Conservation (phyloP, 2,797 vertebrate genomes). For the Thalassophryne amazonica region DNA sequence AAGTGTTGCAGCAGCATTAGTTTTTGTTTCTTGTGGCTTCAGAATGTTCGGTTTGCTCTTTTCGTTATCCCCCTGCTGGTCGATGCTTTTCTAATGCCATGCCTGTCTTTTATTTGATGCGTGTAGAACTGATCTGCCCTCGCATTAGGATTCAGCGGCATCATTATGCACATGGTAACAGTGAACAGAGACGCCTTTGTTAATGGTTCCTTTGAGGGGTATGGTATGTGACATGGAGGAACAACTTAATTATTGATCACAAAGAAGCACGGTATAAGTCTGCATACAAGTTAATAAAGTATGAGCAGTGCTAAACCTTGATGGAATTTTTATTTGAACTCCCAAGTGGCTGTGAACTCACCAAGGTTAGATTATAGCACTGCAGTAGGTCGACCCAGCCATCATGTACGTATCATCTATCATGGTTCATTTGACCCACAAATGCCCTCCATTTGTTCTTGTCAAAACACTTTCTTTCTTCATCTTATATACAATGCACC, state of each 20-base stretch:
- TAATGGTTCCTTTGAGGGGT: slow-evolving; percentile 34
- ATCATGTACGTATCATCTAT: slow-evolving; percentile 17
- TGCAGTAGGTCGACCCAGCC: not conserved
- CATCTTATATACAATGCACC: slow-evolving; percentile 43
- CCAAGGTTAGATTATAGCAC: slow-evolving; percentile 14
- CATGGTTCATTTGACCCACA: slow-evolving; percentile 34
- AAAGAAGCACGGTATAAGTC: slow-evolving; percentile 24
- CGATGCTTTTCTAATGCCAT: slow-evolving; percentile 5
- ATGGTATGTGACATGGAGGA: slow-evolving; percentile 25
- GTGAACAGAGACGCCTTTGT: slow-evolving; percentile 31
- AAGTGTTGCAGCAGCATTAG: not conserved
- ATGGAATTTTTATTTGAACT: slow-evolving; percentile 16
- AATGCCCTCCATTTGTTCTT: slow-evolving; percentile 24
- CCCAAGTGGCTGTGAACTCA: slow-evolving; percentile 3
- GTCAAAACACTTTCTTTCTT: slow-evolving; percentile 24
- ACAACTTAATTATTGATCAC: slow-evolving; percentile 50
- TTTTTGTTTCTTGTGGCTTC: not conserved
- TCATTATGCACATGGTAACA: slow-evolving; percentile 25
- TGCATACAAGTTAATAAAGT: slow-evolving; percentile 8
- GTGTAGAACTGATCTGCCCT: slow-evolving; percentile 21
- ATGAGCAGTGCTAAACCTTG: slow-evolving; percentile 14
- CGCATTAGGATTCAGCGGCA: slow-evolving; percentile 33
- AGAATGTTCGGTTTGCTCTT: slow-evolving; percentile 10
- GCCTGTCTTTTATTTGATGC: slow-evolving; percentile 18
- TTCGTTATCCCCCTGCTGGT: not conserved